Evolutionary conservation across 1,140 invertebrate genomes (phyloP).

Genomic region (Myzus persicae): DNA sequence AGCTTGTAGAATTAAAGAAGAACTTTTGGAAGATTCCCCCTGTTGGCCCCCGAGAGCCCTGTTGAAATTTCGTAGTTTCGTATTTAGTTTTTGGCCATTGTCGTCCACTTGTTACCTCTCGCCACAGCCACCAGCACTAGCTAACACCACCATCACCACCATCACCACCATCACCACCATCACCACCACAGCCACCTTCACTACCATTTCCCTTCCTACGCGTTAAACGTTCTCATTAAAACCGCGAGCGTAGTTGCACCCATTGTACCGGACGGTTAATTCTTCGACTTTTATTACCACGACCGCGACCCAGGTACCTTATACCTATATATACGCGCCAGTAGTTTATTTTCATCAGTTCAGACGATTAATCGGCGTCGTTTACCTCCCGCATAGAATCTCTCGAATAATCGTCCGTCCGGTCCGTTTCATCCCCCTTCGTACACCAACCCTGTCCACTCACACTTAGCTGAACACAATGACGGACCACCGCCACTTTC

Average conservation of each 20-base stretch:
- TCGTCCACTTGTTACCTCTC: not conserved
- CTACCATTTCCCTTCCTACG: not conserved
- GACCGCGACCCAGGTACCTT: not conserved
- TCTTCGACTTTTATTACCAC: slow-evolving; percentile 35
- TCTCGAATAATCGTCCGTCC: not conserved
- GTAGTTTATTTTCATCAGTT: slow-evolving; percentile 14
- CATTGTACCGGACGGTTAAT: slow-evolving; percentile 14
- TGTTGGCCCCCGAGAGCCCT: too few relatives aligned
- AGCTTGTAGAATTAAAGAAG: not conserved
- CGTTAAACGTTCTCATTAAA: not conserved
- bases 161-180: too few relatives aligned
- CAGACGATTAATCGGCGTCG: not conserved
- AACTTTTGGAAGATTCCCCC: not conserved
- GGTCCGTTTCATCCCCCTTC: not conserved
- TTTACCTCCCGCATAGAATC: not conserved
- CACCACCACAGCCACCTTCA: not conserved
- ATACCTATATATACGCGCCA: not conserved
- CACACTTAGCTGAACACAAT: not conserved
- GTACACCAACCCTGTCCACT: not conserved
- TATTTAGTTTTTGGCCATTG: not conserved
- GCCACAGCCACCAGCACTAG: too few relatives aligned
- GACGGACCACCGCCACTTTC: not conserved
- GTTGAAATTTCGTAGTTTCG: not conserved
- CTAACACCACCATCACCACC: too few relatives aligned
- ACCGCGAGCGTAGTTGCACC: not conserved